phyloP scores from a whole-genome alignment of 2,113 vertebrate species.

The Brachyhypopomus gauderio region DNA sequence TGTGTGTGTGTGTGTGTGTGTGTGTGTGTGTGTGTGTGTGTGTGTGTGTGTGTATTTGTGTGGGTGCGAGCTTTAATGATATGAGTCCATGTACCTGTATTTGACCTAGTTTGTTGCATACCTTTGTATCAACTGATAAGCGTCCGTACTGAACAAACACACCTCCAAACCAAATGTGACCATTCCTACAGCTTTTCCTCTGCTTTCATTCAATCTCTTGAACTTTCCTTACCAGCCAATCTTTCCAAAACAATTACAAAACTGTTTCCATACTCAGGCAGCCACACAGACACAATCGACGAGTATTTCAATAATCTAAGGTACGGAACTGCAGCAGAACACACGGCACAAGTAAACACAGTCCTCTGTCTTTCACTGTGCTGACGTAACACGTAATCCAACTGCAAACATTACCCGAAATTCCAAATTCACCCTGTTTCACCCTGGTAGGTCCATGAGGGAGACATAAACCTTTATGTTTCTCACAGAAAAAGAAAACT shows the following conservation, averaged over 20 bases:
- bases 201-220: neutral
- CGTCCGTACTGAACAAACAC: slow-evolving; percentile 34
- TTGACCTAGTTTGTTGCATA: slow-evolving; percentile 22
- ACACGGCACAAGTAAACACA: slow-evolving; percentile 46
- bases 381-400: slow-evolving; percentile 49
- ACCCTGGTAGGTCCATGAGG: slow-evolving; percentile 9
- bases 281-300: slow-evolving; percentile 24
- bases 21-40: too few relatives aligned
- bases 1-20: too few relatives aligned
- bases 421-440: slow-evolving; percentile 35
- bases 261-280: slow-evolving; percentile 9
- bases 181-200: neutral
- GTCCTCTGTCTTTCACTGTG: slow-evolving; percentile 32
- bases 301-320: slow-evolving; percentile 34
- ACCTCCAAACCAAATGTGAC: neutral
- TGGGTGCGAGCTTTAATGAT: neutral
- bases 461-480: neutral
- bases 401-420: slow-evolving; percentile 48
- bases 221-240: neutral
- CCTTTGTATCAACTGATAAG: slow-evolving; percentile 46
- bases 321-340: slow-evolving; percentile 38
- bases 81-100: slow-evolving; percentile 31
- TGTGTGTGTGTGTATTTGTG: too few relatives aligned
- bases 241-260: neutral
- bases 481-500: too few relatives aligned